Evolutionary conservation across 2,113 vertebrate genomes (phyloP).

Genomic region (Leucopsar rothschildi): DNA sequence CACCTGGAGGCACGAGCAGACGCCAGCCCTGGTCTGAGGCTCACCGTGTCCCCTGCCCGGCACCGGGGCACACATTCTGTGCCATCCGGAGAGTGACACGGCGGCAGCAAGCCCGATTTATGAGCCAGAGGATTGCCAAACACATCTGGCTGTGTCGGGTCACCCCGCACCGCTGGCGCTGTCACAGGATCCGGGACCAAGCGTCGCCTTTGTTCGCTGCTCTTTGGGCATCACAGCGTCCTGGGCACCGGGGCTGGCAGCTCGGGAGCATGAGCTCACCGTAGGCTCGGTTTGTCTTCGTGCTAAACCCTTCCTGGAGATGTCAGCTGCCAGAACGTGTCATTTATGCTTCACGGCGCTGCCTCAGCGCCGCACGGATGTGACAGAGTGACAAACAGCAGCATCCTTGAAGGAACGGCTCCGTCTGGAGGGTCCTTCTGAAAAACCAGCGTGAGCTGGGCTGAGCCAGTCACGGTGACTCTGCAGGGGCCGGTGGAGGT

Average conservation of each 20-base stretch:
- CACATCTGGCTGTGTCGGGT: neutral
- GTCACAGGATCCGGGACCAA: neutral
- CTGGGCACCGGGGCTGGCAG: neutral
- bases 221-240: neutral
- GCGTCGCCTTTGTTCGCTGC: neutral
- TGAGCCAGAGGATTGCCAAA: neutral
- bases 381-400: slow-evolving; percentile 13
- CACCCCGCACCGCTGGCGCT: neutral
- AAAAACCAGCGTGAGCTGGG: neutral
- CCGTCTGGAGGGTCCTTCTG: rapidly evolving
- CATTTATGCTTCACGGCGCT: slow-evolving; percentile 6
- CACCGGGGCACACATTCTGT: rapidly evolving
- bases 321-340: slow-evolving; percentile 64
- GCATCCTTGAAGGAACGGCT: neutral
- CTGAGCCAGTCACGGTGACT: neutral
- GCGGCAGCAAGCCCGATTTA: rapidly evolving
- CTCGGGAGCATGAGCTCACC: neutral
- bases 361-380: neutral
- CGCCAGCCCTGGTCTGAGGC: neutral
- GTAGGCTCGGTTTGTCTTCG: slow-evolving; percentile 23
- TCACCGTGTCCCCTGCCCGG: neutral
- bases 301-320: slow-evolving; percentile 43
- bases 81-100: neutral
- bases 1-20: neutral
- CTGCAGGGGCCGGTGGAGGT: neutral